Evolutionary conservation across 2,113 vertebrate genomes (phyloP).

Genomic region (Caranx ignobilis): DNA sequence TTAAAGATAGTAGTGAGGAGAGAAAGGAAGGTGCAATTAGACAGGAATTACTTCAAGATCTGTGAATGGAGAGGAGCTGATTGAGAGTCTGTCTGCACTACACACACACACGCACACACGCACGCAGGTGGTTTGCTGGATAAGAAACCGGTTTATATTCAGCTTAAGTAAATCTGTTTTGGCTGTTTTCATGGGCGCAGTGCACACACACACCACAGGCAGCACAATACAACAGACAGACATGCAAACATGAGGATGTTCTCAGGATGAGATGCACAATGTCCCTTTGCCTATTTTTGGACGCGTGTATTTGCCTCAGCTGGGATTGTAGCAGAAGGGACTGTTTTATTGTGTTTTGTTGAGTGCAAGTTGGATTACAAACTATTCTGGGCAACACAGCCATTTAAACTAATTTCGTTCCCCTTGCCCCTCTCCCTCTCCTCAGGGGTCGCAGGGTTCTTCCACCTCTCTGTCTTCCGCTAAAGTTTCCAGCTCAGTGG

Average conservation of each 20-base stretch:
- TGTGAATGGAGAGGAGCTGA: slow-evolving; percentile 17
- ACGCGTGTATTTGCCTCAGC: neutral
- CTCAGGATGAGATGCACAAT: slow-evolving; percentile 9
- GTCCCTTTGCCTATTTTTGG: slow-evolving; percentile 38
- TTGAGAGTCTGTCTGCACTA: neutral
- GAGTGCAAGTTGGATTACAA: slow-evolving; percentile 4
- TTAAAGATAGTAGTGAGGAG: slow-evolving; percentile 14
- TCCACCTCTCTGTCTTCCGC: slow-evolving; percentile 93
- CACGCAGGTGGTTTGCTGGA: slow-evolving; percentile 14
- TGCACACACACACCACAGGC: slow-evolving; percentile 16
- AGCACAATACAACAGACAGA: slow-evolving; percentile 29
- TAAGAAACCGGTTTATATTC: slow-evolving; percentile 35
- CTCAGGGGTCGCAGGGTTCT: slow-evolving; percentile 93
- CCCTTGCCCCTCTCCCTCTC: slow-evolving; percentile 7
- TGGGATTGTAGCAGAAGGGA: slow-evolving; percentile 5
- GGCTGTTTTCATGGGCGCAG: slow-evolving; percentile 26
- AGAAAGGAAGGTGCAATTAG: neutral
- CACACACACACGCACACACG: slow-evolving; percentile 9
- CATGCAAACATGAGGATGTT: slow-evolving; percentile 32
- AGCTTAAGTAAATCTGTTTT: slow-evolving; percentile 18
- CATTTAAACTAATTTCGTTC: neutral
- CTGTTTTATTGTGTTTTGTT: neutral
- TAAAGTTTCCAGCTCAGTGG: slow-evolving; percentile 93
- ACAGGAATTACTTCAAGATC: neutral
- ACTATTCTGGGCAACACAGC: neutral